These are phyloP conservation scores for Pyrocephalus nanus DNA, from an alignment of 2,797 vertebrate species.

Conservation along the genomic window DNA sequence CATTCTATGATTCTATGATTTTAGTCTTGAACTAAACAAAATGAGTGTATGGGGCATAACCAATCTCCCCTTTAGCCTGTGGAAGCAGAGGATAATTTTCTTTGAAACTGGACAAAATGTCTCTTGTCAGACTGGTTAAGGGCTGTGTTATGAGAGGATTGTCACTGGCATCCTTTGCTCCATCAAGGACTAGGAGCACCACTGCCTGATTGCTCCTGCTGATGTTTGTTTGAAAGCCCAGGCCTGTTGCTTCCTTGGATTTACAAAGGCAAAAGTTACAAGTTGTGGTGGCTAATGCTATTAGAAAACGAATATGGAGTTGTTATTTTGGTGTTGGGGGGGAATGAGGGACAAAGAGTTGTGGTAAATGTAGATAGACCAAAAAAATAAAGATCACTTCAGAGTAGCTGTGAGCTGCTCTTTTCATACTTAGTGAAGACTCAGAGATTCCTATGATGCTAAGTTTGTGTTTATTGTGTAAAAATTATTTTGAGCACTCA, in stretches of 20 bases:
- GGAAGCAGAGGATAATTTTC: not conserved
- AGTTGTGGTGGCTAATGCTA: not conserved
- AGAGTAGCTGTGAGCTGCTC: slow-evolving; percentile 36
- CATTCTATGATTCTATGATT: not conserved
- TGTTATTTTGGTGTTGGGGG: not conserved
- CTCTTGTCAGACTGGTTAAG: not conserved
- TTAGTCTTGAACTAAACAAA: not conserved
- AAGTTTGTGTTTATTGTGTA: not conserved
- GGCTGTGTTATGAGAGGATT: not conserved
- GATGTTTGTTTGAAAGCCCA: not conserved
- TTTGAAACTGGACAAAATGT: not conserved
- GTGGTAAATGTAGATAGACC: not conserved
- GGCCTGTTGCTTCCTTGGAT: not conserved
- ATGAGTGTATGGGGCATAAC: not conserved
- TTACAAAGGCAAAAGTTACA: not conserved
- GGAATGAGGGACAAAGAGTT: not conserved
- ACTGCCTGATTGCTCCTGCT: not conserved
- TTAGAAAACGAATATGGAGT: not conserved
- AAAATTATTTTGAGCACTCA: not conserved
- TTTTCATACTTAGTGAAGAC: slow-evolving; percentile 13
- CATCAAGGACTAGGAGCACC: accelerated
- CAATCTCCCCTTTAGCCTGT: not conserved
- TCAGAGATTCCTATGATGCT: not conserved
- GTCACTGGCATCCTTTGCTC: not conserved
- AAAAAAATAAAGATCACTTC: not conserved